Conservation (phyloP, 1,140 invertebrate genomes). For the Micrasema longulum region DNA sequence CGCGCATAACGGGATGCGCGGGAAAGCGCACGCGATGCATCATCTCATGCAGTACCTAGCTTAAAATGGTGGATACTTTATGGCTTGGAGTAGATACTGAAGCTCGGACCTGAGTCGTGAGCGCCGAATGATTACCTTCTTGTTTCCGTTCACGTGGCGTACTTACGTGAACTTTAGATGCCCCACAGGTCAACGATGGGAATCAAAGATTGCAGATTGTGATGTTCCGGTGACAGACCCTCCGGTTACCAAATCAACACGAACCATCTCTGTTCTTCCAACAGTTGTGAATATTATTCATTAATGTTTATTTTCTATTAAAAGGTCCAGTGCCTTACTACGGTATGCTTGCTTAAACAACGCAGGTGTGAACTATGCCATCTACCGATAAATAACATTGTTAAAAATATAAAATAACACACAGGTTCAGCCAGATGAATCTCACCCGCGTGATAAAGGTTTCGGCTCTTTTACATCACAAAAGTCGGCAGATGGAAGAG, state of each 20-base stretch:
- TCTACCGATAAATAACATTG: no score
- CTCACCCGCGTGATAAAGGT: no score
- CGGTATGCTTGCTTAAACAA: no score
- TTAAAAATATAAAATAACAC: no score
- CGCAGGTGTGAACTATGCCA: no score
- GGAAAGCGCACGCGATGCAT: slow-evolving; percentile 23
- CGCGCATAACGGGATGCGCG: not conserved
- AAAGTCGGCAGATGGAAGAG: no score
- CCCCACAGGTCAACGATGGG: slow-evolving; percentile 37
- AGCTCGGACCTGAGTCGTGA: slow-evolving; percentile 32
- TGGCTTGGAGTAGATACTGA: not conserved
- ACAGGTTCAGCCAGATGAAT: no score
- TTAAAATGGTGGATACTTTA: not conserved
- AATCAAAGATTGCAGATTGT: slow-evolving; percentile 8
- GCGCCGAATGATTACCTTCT: slow-evolving; percentile 38
- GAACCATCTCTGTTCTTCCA: no score
- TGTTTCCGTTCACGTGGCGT: slow-evolving; percentile 44
- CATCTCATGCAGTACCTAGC: slow-evolving; percentile 5
- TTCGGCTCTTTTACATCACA: no score
- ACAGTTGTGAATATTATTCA: no score
- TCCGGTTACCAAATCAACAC: not conserved
- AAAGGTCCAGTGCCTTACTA: no score
- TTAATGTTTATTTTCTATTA: no score
- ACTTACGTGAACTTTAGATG: slow-evolving; percentile 45
- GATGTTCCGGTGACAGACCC: not conserved